Evolutionary conservation across 1,140 invertebrate genomes (phyloP), one percentile per base, ranked within the genome.

Genomic region (Pseudomyrmex cubaensis): DNA sequence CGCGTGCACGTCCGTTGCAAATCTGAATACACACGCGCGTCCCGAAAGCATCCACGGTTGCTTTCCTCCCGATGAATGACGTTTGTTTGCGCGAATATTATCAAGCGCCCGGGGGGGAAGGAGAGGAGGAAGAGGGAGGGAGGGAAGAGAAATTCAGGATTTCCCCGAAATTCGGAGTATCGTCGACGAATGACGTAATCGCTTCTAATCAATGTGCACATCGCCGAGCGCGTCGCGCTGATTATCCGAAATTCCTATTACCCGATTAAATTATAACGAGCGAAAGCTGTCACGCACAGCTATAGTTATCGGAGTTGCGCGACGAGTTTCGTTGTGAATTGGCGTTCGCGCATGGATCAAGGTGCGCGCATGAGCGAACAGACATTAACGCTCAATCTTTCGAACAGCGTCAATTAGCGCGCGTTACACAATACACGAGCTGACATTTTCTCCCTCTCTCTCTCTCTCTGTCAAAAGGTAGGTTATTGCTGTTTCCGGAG

Each of bases 151-250:
- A 25, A 48, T 74, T 9, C 57, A 54, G 57, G 15, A 63, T 76
- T 56, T 15, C 20, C 44, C 20, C 57, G 76, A 85, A 85, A 85
- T 88, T 82, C 52, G 72, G 64, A 62, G 69, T 77, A 77, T 63
- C 77, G 44, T 48, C 20, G 44, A 44, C 3, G 66, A 73, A 85
- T 72, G 50, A 85, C 61, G 77, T 87, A 88, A 88, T 88, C 87
- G 83, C 46, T n/a, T 73, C 77, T 87, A 88, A 88, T 88, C 86
- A 88, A 82, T 61, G 76, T 85, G 76, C 83, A 76, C 75, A 82
- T 82, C 72, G 80, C 72, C 82, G 13, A 57, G 59, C 46, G 57
- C 62, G 78, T 87, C 74, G 75, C 77, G 85, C 83, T n/a, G 83
- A 88, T 88, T 87, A 85, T 84, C 15, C 10, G 12, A 66, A 64